phyloP scores from a whole-genome alignment of 2,113 vertebrate genomes.

The Cnemophilus loriae region DNA sequence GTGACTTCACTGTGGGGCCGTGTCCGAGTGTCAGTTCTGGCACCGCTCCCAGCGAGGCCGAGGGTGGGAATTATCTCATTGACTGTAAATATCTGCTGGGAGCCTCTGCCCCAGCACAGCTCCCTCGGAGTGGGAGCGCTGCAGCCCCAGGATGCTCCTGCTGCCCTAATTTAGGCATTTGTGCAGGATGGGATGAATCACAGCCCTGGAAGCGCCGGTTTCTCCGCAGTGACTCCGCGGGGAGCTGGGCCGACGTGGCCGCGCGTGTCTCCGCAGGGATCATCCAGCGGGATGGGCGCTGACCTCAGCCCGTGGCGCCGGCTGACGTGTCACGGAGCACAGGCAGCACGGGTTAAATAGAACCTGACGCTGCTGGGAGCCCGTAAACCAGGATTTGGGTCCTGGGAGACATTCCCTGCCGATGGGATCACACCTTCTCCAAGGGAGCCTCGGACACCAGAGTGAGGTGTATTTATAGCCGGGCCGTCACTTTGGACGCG shows the following conservation, averaged over 20 bases:
- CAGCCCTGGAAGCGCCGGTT: neutral
- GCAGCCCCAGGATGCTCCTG: neutral
- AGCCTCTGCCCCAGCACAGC: neutral
- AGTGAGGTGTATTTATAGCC: neutral
- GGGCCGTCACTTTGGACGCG: neutral
- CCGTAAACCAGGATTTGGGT: neutral
- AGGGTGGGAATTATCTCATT: neutral
- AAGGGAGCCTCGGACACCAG: neutral
- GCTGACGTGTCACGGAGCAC: accelerated
- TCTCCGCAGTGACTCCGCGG: neutral
- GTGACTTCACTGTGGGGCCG: neutral
- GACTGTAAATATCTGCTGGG: neutral
- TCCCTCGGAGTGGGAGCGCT: neutral
- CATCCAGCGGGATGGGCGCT: neutral
- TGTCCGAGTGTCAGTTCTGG: neutral
- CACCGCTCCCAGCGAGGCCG: neutral
- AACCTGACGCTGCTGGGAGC: neutral
- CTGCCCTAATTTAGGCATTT: constrained; percentile 23
- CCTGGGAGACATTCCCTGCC: neutral
- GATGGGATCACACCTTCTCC: neutral
- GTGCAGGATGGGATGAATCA: neutral
- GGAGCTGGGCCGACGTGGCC: neutral
- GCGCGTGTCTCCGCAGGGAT: neutral
- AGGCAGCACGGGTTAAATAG: neutral
- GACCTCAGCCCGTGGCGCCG: neutral